A percentile compares a stretch with the other conserved stretches of the same genome.
These are phyloP conservation scores for Parazoanthus darwini DNA, from an alignment of 92 coral and sea anemone genomes.

Conservation along the genomic window DNA sequence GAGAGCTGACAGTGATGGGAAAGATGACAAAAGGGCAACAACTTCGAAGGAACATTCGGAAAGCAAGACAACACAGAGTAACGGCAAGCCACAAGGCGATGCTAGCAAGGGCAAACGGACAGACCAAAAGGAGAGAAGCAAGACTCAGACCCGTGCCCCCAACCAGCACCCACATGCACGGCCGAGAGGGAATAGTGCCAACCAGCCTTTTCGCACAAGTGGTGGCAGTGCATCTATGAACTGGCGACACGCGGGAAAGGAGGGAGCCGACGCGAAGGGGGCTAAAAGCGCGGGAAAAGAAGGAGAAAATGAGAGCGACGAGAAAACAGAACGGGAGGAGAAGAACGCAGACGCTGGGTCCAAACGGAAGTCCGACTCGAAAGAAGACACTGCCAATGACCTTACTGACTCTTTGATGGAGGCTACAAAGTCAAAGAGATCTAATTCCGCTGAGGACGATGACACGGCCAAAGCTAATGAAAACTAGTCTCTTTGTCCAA, in stretches of 20 bases:
- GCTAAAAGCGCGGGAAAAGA: constrained; percentile 42
- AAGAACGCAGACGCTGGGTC: constrained; percentile 42
- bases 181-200: constrained; percentile 62
- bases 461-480: constrained; percentile 49
- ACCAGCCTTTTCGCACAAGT: constrained; percentile 62
- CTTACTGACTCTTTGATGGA: constrained; percentile 12
- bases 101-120: constrained; percentile 44
- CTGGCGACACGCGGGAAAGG: constrained; percentile 63
- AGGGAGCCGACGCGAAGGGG: constrained; percentile 19
- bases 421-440: constrained; percentile 50
- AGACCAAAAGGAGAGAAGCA: constrained; percentile 61
- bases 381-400: constrained; percentile 11
- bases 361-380: constrained; percentile 6
- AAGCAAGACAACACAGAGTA: background rate
- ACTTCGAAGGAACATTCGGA: background rate
- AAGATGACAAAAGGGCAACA: background rate
- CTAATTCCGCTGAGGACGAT: constrained; percentile 49
- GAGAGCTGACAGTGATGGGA: constrained; percentile 15
- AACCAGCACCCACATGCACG: constrained; percentile 41
- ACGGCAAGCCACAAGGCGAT: constrained; percentile 24
- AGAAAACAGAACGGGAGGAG: constrained; percentile 40
- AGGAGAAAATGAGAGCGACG: constrained; percentile 28
- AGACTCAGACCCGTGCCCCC: constrained; percentile 55
- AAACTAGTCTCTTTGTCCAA: background rate
- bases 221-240: constrained; percentile 80